These are phyloP conservation scores for Setipinna tenuifilis DNA, from an alignment of 2,797 vertebrate genomes.

Conservation along the genomic window DNA sequence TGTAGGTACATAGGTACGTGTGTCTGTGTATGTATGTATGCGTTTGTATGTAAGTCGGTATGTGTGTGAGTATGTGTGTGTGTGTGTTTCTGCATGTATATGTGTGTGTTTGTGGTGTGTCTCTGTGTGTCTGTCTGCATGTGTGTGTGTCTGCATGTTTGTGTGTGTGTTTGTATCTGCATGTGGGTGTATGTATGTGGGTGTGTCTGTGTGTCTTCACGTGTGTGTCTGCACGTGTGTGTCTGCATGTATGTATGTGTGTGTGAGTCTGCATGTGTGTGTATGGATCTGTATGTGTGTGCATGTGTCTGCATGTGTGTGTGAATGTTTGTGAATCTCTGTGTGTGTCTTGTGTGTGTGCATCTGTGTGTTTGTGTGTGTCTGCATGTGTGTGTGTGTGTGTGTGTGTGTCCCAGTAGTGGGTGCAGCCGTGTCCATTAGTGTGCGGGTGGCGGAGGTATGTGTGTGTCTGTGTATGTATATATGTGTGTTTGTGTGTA, in stretches of 20 bases:
- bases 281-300: background rate
- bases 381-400: background rate
- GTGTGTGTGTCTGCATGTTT: no score
- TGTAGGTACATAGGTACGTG: constrained; percentile 36
- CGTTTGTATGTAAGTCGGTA: no score
- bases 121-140: background rate
- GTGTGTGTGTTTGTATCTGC: no score
- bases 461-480: background rate
- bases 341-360: background rate
- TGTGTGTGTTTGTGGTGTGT: no score
- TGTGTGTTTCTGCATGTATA: no score
- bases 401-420: background rate
- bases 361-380: background rate
- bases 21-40: no score
- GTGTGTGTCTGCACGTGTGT: background rate
- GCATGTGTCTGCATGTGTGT: no score
- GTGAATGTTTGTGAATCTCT: no score
- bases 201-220: background rate
- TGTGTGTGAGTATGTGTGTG: no score
- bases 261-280: background rate
- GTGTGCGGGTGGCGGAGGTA: constrained; percentile 39
- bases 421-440: background rate
- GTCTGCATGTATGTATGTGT: background rate
- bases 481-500: constrained; percentile 26
- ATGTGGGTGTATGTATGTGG: no score